phyloP scores from a whole-genome alignment of 2,888 invertebrate species.

The Labia minor region DNA sequence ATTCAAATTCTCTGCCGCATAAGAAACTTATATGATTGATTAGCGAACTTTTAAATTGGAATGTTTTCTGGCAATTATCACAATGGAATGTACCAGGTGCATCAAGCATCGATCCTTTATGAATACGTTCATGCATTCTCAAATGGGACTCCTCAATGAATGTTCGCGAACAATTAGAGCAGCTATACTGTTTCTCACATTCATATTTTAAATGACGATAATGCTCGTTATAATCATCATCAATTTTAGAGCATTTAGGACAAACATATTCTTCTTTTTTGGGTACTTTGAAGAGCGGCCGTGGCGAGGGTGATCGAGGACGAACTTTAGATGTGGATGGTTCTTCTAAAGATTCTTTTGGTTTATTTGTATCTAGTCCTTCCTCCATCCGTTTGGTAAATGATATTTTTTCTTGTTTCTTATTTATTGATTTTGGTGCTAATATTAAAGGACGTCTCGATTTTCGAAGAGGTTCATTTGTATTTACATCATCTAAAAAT shows the following conservation, averaged over 20 bases:
- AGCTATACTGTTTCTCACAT: not conserved
- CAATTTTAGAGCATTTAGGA: not conserved
- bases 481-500: not conserved
- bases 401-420: not conserved
- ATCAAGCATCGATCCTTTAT: not conserved
- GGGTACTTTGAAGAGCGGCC: not conserved
- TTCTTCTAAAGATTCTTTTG: not conserved
- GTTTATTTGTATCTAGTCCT: not conserved
- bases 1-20: not conserved
- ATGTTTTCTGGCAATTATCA: not conserved
- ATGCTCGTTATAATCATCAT: not conserved
- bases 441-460: not conserved
- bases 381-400: not conserved
- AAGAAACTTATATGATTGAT: conserved; percentile 7
- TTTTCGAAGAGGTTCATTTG: not conserved
- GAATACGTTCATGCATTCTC: not conserved
- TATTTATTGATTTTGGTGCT: not conserved
- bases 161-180: not conserved
- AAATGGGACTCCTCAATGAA: not conserved
- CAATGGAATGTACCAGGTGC: not conserved
- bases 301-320: not conserved
- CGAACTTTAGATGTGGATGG: not conserved
- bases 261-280: not conserved
- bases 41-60: not conserved
- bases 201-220: not conserved